Evolutionary conservation across 2,888 invertebrate genomes (phyloP), one percentile per base, ranked within the genome.

Genomic region (Trachelus tabidus): DNA sequence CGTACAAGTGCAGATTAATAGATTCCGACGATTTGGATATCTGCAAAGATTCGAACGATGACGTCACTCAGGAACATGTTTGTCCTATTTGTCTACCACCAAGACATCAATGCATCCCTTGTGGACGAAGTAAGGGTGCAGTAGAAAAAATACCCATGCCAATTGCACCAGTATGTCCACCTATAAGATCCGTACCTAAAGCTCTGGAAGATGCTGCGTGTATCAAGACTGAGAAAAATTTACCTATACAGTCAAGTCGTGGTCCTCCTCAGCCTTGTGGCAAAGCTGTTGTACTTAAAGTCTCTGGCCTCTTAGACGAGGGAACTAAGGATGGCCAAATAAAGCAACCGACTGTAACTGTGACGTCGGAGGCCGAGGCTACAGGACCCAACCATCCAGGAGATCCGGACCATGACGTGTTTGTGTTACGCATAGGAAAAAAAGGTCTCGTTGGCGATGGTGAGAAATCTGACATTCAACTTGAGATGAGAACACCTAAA

Each of bases 401-500:
- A 0, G 95, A 96, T 84, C 94, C 95, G 0, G 94, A 95, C 76
- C 95, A 95, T 85, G 96, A 96, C 84, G 93, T 95, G 0, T 96
- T 96, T 83, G 92, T 96, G 6, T 91, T 96, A 74, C 94, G 95
- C 85, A 95, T 96, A 78, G 96, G 96, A 1, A 96, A 96, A 87
- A 96, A 96, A 87, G 94, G 94, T 0, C 83, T 91, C 0, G 95
- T 95, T 56, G 94, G 95, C 0, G 94, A 94, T 73, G 94, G 94
- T 80, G 96, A 96, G 91, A 95, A 95, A 89, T 94, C 93, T 76
- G 95, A 93, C 76, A 92, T 95, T 90, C 94, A 96, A 92, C 93
- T 96, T 83, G 96, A 96, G 86, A 90, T 96, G 86, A 93, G 94
- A 76, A 96, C 96, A 0, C 96, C 96, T 0, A 94, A 95, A 79